Conservation (phyloP, 2,888 invertebrate species). For the Lamellibrachia columna region DNA sequence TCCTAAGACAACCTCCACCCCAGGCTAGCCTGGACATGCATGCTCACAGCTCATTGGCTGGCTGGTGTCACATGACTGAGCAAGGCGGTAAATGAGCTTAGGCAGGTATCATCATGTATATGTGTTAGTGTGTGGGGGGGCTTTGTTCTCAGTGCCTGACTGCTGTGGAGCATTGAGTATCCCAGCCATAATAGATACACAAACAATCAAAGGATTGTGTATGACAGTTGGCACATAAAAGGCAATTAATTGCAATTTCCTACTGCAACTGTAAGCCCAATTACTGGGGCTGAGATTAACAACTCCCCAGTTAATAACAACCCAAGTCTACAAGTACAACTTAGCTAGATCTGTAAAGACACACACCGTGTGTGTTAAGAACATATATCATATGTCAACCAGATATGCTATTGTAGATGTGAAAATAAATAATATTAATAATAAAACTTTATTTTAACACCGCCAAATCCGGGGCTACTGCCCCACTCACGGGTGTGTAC, state of each 20-base stretch:
- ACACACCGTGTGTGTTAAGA: background rate
- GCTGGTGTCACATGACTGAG: background rate
- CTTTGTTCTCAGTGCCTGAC: background rate
- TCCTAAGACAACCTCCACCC: background rate
- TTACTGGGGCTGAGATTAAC: background rate
- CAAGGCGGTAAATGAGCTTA: conserved; percentile 10
- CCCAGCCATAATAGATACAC: background rate
- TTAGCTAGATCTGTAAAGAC: background rate
- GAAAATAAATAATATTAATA: too few species aligned
- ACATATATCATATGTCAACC: background rate
- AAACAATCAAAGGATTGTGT: background rate
- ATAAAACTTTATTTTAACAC: too few species aligned
- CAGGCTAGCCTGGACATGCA: conserved; percentile 2
- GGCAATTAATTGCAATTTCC: background rate
- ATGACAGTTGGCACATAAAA: background rate
- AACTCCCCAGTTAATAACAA: background rate
- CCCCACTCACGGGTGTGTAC: too few species aligned
- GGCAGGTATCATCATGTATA: conserved; percentile 11
- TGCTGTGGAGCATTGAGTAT: background rate
- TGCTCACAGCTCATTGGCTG: background rate
- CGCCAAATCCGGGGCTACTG: too few species aligned
- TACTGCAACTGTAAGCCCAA: background rate
- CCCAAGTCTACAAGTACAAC: background rate
- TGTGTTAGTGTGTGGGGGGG: background rate
- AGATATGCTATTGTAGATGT: too few species aligned